phyloP scores from a whole-genome alignment of 2,113 vertebrate genomes.

The Scytalopus superciliaris region DNA sequence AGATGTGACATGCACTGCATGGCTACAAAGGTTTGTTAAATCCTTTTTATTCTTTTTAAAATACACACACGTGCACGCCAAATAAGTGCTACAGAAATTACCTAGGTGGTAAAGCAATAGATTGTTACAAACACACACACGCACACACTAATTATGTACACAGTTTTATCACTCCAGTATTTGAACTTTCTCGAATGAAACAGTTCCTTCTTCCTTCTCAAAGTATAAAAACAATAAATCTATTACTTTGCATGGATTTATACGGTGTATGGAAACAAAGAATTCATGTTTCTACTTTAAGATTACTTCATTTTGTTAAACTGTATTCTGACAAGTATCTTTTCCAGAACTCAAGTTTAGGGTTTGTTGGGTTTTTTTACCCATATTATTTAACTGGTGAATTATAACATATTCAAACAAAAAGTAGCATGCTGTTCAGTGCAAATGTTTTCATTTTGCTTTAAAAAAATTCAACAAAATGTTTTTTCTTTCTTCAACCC shows the following conservation, averaged over 20 bases:
- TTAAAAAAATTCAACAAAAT: not conserved
- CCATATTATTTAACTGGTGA: not conserved
- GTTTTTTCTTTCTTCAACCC: not conserved
- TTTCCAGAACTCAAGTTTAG: not conserved
- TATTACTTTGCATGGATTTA: not conserved
- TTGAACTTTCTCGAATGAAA: not conserved
- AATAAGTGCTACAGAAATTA: not conserved
- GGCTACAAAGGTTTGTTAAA: not conserved
- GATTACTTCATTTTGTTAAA: not conserved
- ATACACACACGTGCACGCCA: fast-evolving
- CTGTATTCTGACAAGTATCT: not conserved
- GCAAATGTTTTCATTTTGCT: not conserved
- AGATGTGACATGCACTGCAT: not conserved
- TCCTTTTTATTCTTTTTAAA: not conserved
- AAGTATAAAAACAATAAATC: not conserved
- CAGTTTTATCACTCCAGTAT: not conserved
- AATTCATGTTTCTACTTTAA: not conserved
- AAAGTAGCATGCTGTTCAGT: not conserved
- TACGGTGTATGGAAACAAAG: not conserved
- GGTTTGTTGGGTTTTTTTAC: not conserved
- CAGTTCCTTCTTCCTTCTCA: not conserved
- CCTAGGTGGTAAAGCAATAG: not conserved
- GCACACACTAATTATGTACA: fast-evolving
- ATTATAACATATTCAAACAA: not conserved
- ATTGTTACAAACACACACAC: not conserved